Evolutionary conservation across 2,113 vertebrate species (phyloP).

Genomic region (Arvicanthis niloticus): DNA sequence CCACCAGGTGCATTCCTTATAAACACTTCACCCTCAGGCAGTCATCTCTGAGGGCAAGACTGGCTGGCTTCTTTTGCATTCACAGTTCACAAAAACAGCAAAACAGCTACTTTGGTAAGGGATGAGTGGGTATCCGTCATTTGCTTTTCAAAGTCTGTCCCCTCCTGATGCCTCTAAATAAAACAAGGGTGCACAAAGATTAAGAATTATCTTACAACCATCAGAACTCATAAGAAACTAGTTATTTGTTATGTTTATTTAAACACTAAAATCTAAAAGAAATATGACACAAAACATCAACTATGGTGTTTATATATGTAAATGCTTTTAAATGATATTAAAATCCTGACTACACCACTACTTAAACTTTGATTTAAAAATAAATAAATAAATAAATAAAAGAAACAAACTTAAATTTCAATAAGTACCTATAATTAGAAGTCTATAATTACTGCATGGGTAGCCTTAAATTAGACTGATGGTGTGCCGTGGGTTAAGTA

Average conservation of each 20-base stretch:
- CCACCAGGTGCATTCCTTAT: background rate
- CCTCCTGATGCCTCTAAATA: background rate
- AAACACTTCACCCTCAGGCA: slow-evolving; percentile 33
- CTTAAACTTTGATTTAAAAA: background rate
- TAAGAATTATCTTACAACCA: background rate
- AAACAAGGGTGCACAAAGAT: background rate
- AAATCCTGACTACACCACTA: background rate
- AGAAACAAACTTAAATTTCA: slow-evolving; percentile 16
- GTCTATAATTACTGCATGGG: background rate
- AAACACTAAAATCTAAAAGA: slow-evolving; percentile 45
- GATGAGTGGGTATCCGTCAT: background rate
- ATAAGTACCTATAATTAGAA: slow-evolving; percentile 28
- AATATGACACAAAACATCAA: background rate
- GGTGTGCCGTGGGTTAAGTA: background rate
- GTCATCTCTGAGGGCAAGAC: background rate
- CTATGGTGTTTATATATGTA: background rate
- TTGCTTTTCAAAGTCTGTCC: background rate
- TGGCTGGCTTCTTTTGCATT: background rate
- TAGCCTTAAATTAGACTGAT: slow-evolving; percentile 44
- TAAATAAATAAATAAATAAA: background rate
- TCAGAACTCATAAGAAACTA: background rate
- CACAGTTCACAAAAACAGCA: slow-evolving; percentile 31
- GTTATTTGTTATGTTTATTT: background rate
- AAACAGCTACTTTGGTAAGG: background rate
- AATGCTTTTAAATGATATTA: background rate